A percentile compares a stretch with the other conserved stretches of the same genome.
These are phyloP conservation scores for Odontophorus gujanensis DNA, from an alignment of 2,113 vertebrate genomes.

Conservation along the genomic window DNA sequence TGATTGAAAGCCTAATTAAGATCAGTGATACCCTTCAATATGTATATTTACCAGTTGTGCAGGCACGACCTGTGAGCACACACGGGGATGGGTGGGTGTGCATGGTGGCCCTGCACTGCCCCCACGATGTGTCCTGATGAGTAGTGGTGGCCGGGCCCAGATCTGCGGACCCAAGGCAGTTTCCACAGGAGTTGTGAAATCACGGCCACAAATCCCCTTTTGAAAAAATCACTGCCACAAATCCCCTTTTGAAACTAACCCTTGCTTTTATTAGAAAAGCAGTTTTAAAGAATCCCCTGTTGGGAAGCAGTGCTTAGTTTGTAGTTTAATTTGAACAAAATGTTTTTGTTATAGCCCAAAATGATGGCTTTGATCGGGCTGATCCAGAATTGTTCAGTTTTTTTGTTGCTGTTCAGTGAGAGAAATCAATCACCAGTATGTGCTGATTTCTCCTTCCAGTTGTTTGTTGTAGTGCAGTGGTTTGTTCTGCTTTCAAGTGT, in stretches of 20 bases:
- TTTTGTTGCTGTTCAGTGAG: background rate
- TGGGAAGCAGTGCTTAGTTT: background rate
- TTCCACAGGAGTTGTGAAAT: background rate
- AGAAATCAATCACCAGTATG: slow-evolving; percentile 7
- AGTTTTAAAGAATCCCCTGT: background rate
- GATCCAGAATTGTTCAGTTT: background rate
- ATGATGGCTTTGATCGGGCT: background rate
- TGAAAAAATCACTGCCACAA: background rate
- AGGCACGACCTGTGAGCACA: background rate
- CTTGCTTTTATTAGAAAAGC: background rate
- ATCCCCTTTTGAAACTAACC: background rate
- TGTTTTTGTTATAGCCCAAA: background rate
- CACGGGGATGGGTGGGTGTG: background rate
- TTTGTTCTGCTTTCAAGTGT: slow-evolving; percentile 43
- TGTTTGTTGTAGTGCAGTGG: background rate
- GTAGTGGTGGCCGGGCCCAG: background rate
- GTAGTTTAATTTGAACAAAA: background rate
- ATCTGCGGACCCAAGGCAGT: background rate
- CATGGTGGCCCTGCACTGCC: background rate
- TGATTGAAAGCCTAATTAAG: background rate
- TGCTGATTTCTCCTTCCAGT: background rate
- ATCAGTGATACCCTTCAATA: background rate
- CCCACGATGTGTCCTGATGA: background rate
- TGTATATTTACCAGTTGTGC: accelerated
- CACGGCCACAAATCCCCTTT: background rate